These are phyloP conservation scores for Phocides pigmalion DNA, from an alignment of 1,140 invertebrate genomes.

Conservation along the genomic window DNA sequence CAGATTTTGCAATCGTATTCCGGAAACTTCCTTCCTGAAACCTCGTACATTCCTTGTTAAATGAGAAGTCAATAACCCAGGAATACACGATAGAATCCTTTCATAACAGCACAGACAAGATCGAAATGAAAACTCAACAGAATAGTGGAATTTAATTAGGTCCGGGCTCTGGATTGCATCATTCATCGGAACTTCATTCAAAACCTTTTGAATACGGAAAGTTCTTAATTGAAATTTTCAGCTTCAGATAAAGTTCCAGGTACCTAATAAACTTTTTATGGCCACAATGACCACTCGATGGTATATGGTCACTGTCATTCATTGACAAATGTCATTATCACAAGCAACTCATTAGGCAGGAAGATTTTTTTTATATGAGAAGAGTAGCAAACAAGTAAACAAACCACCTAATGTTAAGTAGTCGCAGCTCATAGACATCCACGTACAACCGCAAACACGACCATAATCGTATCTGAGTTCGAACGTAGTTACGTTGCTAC, in stretches of 20 bases:
- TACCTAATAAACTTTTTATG: too few species aligned
- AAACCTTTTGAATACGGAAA: neutral
- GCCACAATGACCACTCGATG: too few species aligned
- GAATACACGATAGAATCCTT: neutral
- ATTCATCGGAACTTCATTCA: neutral
- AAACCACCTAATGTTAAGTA: too few species aligned
- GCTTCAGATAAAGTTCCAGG: neutral
- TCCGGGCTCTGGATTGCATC: neutral
- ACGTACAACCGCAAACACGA: too few species aligned
- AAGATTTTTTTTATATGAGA: too few species aligned
- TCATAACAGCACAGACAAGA: neutral
- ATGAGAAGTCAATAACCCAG: constrained; percentile 4
- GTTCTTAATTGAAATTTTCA: neutral
- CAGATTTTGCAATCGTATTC: neutral
- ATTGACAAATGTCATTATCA: too few species aligned
- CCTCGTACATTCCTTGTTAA: neutral
- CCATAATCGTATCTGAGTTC: too few species aligned
- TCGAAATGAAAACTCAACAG: neutral
- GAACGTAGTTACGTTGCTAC: too few species aligned
- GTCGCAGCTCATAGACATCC: too few species aligned
- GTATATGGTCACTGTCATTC: too few species aligned
- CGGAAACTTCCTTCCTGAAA: neutral
- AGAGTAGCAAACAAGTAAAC: too few species aligned
- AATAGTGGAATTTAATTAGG: neutral
- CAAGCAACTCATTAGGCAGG: too few species aligned